A percentile compares a stretch with the other conserved stretches of the same genome.
Conservation (phyloP, 2,888 invertebrate genomes). For the Gymnocheta viridis region DNA sequence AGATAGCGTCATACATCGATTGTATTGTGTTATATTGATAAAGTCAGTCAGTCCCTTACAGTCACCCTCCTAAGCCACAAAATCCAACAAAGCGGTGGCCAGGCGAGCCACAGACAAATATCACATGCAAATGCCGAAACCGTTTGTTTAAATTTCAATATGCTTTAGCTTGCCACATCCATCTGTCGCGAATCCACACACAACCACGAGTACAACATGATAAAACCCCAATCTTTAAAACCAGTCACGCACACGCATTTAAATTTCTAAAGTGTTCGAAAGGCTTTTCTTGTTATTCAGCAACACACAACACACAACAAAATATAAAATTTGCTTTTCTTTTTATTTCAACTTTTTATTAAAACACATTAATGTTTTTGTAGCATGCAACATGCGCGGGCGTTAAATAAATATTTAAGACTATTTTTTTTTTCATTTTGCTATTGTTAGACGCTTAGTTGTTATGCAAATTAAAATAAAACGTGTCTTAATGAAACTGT, state of each 20-base stretch:
- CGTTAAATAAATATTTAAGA: constrained; percentile 51
- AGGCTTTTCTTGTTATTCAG: not conserved
- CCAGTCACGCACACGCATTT: constrained; percentile 69
- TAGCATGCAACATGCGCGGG: constrained; percentile 55
- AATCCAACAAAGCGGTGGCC: not conserved
- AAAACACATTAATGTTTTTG: constrained; percentile 56
- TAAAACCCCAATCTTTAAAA: constrained; percentile 50
- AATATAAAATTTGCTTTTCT: constrained; percentile 1
- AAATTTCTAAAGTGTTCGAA: constrained; percentile 46
- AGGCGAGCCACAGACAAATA: constrained; percentile 37
- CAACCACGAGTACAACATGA: not conserved
- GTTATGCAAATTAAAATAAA: constrained; percentile 27
- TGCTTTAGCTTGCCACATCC: constrained; percentile 34
- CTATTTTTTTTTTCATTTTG: constrained; percentile 30
- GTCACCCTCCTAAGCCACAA: not conserved
- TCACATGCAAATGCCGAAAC: constrained; percentile 50
- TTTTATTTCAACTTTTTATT: constrained; percentile 28
- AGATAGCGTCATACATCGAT: not conserved
- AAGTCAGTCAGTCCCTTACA: not conserved
- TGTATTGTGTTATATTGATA: not conserved
- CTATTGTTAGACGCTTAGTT: constrained; percentile 1
- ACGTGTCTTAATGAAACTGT: constrained; percentile 30
- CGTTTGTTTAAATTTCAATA: constrained; percentile 17
- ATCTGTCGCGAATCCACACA: not conserved
- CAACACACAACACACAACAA: too few relatives aligned